Evolutionary conservation across 2,797 vertebrate genomes (phyloP).

Genomic region (Scleropages formosus): DNA sequence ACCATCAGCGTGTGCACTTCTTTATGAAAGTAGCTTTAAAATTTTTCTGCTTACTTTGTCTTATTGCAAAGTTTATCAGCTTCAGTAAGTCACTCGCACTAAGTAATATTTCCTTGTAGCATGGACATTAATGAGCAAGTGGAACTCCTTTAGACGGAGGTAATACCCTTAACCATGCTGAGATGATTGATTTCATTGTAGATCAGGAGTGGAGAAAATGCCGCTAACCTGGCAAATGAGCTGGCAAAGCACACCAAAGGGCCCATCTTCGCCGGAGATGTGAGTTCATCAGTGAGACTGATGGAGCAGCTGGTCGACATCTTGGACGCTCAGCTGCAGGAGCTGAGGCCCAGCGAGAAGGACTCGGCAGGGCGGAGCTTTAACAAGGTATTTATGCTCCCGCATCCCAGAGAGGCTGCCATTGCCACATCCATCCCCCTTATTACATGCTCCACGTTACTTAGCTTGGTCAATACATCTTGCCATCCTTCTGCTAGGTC

Average conservation of each 20-base stretch:
- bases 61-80: not conserved
- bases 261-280: conserved; percentile 89
- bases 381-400: conserved; percentile 82
- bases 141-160: not conserved
- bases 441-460: not conserved
- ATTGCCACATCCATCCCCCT: not conserved
- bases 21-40: not conserved
- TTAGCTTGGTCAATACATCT: not conserved
- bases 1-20: no score
- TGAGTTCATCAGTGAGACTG: conserved; percentile 90
- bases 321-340: conserved; percentile 94
- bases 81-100: conserved; percentile 30
- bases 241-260: conserved; percentile 96
- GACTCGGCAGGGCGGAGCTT: conserved; percentile 94
- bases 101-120: conserved; percentile 51
- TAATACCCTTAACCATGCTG: conserved; percentile 44
- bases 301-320: conserved; percentile 99
- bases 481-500: not conserved
- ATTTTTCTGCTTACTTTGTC: not conserved
- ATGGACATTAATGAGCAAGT: conserved; percentile 44
- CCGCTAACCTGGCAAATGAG: conserved; percentile 94
- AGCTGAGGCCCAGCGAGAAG: conserved; percentile 89
- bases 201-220: conserved; percentile 98
- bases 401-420: not conserved
- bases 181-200: conserved; percentile 64